These are phyloP conservation scores for Urocitellus parryii DNA, from an alignment of 2,113 vertebrate species.

Conservation along the genomic window DNA sequence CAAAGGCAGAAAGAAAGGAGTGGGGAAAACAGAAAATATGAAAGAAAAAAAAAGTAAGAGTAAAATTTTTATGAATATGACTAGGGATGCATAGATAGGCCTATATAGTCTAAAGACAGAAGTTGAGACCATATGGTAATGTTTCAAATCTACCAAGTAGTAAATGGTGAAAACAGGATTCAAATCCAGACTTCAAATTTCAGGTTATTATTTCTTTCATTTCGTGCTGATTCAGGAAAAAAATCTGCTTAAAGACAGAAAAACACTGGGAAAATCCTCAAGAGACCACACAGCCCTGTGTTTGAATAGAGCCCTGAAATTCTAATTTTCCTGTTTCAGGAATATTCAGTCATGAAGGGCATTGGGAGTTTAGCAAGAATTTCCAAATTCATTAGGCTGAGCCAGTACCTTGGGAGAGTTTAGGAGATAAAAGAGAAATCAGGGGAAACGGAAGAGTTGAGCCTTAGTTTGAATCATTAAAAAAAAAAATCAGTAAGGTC, in stretches of 20 bases:
- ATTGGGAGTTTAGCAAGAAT: neutral
- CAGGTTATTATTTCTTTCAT: neutral
- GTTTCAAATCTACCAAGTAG: neutral
- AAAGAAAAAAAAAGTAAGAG: neutral
- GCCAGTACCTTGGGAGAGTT: neutral
- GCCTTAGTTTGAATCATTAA: neutral
- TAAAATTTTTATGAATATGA: neutral
- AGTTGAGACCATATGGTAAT: no score
- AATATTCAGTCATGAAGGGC: neutral
- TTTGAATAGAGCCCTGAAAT: neutral
- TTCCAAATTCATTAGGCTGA: neutral
- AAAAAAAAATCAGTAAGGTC: neutral
- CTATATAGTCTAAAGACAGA: neutral
- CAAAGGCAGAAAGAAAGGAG: neutral
- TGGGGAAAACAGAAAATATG: neutral
- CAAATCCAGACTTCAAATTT: neutral
- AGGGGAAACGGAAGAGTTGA: constrained; percentile 15
- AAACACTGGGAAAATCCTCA: neutral
- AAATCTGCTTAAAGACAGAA: neutral
- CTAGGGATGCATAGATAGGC: neutral
- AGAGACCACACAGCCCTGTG: neutral
- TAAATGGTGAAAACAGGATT: neutral
- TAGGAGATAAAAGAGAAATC: neutral
- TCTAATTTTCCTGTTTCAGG: neutral
- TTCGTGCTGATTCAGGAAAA: neutral